Conservation (phyloP, 1,140 invertebrate species). For the Lithobius niger region DNA sequence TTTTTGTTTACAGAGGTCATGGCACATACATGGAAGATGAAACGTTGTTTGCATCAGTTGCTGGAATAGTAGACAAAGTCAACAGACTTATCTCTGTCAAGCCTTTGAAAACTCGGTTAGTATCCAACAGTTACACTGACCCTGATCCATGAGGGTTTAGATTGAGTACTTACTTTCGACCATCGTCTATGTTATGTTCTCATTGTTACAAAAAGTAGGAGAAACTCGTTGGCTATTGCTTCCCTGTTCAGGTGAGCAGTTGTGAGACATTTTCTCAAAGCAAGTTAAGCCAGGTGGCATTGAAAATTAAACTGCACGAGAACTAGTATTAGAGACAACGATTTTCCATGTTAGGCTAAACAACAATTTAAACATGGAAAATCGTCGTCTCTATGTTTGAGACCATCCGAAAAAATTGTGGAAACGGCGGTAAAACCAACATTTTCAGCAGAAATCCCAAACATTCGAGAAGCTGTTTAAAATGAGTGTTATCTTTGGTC, state of each 20-base stretch:
- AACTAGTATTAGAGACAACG: no score
- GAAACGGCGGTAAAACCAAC: no score
- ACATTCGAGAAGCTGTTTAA: no score
- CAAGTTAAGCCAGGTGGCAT: background rate
- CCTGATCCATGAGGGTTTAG: conserved; percentile 3
- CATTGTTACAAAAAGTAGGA: conserved; percentile 7
- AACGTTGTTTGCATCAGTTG: conserved; percentile 74
- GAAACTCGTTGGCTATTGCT: background rate
- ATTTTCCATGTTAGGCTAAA: no score
- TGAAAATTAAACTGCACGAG: background rate
- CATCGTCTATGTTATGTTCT: background rate
- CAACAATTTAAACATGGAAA: no score
- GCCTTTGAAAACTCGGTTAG: conserved; percentile 66
- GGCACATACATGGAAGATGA: conserved; percentile 79
- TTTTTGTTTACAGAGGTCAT: conserved; percentile 61
- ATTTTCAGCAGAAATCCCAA: no score
- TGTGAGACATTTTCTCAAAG: background rate
- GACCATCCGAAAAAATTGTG: no score
- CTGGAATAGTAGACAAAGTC: conserved; percentile 82
- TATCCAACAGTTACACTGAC: no score
- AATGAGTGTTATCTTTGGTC: no score
- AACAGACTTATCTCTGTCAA: conserved; percentile 86
- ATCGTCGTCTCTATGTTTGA: no score
- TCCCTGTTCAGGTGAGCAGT: background rate
- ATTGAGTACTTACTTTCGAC: conserved; percentile 10